A percentile compares a stretch with the other conserved stretches of the same genome.
phyloP scores from a whole-genome alignment of 2,888 invertebrate species.

The Pollenia amentaria region DNA sequence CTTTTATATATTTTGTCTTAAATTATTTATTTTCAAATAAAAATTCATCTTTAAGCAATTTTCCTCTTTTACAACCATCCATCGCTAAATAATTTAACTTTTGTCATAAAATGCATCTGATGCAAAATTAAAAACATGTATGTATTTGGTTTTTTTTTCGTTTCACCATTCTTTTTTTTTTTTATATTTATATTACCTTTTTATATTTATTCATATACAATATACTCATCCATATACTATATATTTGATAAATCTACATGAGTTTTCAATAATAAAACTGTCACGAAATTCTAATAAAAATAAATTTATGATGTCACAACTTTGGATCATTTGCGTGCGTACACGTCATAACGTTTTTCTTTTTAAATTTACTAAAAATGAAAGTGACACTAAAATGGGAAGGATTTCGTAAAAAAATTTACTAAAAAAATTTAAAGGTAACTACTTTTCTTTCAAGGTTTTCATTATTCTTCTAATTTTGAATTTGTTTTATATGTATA shows the following conservation, averaged over 20 bases:
- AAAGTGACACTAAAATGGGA: slow-evolving; percentile 28
- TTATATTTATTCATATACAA: background rate
- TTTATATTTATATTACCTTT: slow-evolving; percentile 5
- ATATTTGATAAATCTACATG: slow-evolving; percentile 30
- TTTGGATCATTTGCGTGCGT: slow-evolving; percentile 59
- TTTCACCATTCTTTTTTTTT: background rate
- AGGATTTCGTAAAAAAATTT: slow-evolving; percentile 15
- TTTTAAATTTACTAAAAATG: slow-evolving; percentile 5
- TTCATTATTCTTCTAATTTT: too few species aligned
- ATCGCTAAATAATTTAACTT: slow-evolving; percentile 23
- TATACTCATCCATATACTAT: background rate
- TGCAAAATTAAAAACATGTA: slow-evolving; percentile 34
- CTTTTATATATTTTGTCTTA: slow-evolving; percentile 18
- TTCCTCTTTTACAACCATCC: background rate
- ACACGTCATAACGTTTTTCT: slow-evolving; percentile 45
- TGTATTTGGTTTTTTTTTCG: slow-evolving; percentile 26
- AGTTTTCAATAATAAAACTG: slow-evolving; percentile 53
- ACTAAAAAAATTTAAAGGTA: background rate
- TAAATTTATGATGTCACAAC: slow-evolving; percentile 70
- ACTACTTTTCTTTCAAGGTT: background rate
- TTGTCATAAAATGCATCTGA: slow-evolving; percentile 51
- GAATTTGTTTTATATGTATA: too few species aligned
- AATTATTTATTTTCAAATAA: slow-evolving; percentile 11
- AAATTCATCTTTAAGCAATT: background rate
- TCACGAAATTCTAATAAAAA: slow-evolving; percentile 68